Evolutionary conservation across 1,140 invertebrate genomes (phyloP).

Genomic region (Habropoda laboriosa): DNA sequence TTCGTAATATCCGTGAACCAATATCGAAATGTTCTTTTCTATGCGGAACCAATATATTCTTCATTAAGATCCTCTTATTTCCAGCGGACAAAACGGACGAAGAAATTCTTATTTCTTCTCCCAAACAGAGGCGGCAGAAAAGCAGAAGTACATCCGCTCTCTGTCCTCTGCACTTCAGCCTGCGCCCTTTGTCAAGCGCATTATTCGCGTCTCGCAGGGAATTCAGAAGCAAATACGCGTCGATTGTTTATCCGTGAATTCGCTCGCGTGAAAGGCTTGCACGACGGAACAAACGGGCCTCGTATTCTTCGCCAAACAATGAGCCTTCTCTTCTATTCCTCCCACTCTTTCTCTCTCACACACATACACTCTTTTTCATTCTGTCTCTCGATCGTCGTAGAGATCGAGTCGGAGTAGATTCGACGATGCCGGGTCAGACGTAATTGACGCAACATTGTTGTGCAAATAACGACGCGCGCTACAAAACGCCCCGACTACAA

Average conservation of each 20-base stretch:
- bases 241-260: slow-evolving; percentile 15
- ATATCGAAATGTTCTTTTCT: too few relatives aligned
- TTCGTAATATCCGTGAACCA: too few relatives aligned
- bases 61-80: not conserved
- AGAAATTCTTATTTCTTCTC: not conserved
- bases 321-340: not conserved
- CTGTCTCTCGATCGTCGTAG: not conserved
- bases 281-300: not conserved
- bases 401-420: not conserved
- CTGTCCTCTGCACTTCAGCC: not conserved
- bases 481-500: slow-evolving; percentile 60
- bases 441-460: slow-evolving; percentile 41
- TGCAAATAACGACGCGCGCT: slow-evolving; percentile 26
- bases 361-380: too few relatives aligned
- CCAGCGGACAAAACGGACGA: not conserved
- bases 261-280: not conserved
- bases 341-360: not conserved
- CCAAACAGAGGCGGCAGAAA: not conserved
- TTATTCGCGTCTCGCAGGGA: not conserved
- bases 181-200: not conserved
- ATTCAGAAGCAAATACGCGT: not conserved
- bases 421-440: not conserved
- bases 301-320: slow-evolving; percentile 14
- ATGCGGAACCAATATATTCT: too few relatives aligned
- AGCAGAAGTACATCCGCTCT: not conserved